Base-by-base conservation (phyloP, 2,888 invertebrate genomes). In the Cryptocephalus moraei region DNA sequence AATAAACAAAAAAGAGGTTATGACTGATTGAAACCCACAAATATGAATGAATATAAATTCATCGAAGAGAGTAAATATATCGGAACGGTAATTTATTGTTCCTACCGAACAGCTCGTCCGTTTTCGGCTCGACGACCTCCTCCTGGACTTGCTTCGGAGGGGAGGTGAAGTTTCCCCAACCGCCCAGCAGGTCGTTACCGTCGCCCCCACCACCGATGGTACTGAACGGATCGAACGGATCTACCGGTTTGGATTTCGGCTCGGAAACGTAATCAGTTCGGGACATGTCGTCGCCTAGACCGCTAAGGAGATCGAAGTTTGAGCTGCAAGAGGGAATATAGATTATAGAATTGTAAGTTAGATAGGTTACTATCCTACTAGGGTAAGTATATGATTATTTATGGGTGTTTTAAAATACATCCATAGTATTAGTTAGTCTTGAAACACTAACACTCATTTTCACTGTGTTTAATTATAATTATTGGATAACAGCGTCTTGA, bases 161-260 rank as follows among this genome's bases (percentile, higher is more conserved):
- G 9, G 56, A 41, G 9, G 44, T 47, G 47, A 61, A 58, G 46
- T 58, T 49, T 49, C 53, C 51, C 68, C 67, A 68, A 42, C 61
- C 63, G 8, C 61, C 64, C 33, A 73, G 59, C 9, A 75, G 65
- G 44, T 61, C 60, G 13, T 58, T 61, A 39, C 41, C 53, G 34
- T 58, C 56, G 33, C 52, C 54, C 6, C 46, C 49, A 9, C 54
- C 56, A 22, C 50, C 53, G 12, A 56, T 12, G 42, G 76, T 69
- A 1, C 81, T 82, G 62, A 84, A 84, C 8, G 84, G 82, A 62
- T 84, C 84, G 60, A 84, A 84, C 33, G 49, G 41, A 32, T 39
- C 33, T 9, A 43, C 9, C 9, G 53, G 41, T 11, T 46, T 50
- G 11, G 50, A 46, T 43, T 50, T 51, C 12, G 52, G 51, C 9